Evolutionary conservation across 2,113 vertebrate species (phyloP).

Genomic region (Grallaria varia): DNA sequence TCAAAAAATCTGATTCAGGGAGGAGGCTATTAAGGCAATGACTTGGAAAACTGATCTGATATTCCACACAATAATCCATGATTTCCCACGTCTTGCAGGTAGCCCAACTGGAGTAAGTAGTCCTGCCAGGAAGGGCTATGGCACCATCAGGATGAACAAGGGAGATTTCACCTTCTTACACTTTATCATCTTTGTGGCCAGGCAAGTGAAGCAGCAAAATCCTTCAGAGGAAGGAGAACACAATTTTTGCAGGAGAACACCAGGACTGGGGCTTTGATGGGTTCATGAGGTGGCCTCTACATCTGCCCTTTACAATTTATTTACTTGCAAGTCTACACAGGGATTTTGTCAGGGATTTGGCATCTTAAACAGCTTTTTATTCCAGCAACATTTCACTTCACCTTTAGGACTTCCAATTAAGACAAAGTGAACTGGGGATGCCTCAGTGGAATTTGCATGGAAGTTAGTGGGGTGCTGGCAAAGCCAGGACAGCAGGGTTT

Average conservation of each 20-base stretch:
- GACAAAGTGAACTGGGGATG: neutral
- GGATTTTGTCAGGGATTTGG: conserved; percentile 35
- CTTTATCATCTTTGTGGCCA: neutral
- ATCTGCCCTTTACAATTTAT: neutral
- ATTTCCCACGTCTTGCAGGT: neutral
- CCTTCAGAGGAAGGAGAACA: neutral
- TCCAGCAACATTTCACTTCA: neutral
- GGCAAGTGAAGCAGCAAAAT: neutral
- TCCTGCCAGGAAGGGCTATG: neutral
- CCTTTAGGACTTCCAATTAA: conserved; percentile 12
- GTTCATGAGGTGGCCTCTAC: neutral
- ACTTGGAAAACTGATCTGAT: neutral
- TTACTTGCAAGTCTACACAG: neutral
- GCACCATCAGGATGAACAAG: neutral
- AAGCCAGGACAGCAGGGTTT: neutral
- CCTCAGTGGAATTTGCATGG: neutral
- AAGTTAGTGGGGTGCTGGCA: neutral
- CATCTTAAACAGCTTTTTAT: conserved; percentile 1
- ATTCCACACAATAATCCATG: neutral
- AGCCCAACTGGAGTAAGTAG: neutral
- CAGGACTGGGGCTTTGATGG: neutral
- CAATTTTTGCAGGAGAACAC: neutral
- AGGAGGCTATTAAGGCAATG: neutral
- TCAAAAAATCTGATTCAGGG: neutral
- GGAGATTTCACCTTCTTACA: neutral